Percentiles rank a stretch among this genome's conserved stretches.
phyloP scores from a whole-genome alignment of 2,797 vertebrate genomes.

The Psittacula derbiana region DNA sequence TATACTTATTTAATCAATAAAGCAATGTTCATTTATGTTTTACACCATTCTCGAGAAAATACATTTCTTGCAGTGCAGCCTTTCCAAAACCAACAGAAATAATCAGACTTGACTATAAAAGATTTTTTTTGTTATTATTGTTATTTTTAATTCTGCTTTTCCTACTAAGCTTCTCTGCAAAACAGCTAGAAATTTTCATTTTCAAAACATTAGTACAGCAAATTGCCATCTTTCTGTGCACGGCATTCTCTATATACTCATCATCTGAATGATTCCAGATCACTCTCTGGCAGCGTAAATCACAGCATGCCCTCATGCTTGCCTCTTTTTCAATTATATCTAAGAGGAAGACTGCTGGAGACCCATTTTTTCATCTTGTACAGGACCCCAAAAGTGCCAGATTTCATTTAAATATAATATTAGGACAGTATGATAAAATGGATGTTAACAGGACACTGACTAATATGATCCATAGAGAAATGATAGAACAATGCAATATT shows the following conservation, averaged over 20 bases:
- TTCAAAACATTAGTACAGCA: constrained; percentile 73
- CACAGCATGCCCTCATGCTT: constrained; percentile 69
- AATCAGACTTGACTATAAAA: constrained; percentile 34
- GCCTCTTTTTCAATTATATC: constrained; percentile 78
- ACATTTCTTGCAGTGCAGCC: neutral
- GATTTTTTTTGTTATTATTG: neutral
- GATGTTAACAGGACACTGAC: constrained; percentile 67
- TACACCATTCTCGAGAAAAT: neutral
- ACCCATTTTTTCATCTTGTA: constrained; percentile 65
- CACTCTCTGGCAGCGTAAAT: constrained; percentile 65
- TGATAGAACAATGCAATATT: constrained; percentile 13
- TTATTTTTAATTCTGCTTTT: constrained; percentile 30
- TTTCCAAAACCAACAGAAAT: constrained; percentile 42
- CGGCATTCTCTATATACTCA: constrained; percentile 70
- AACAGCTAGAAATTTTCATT: constrained; percentile 75
- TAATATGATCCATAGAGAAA: constrained; percentile 44
- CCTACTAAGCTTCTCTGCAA: constrained; percentile 61
- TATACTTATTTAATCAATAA: neutral
- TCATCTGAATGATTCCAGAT: constrained; percentile 75
- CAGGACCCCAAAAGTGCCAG: constrained; percentile 68
- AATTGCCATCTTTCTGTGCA: constrained; percentile 74
- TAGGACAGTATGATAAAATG: constrained; percentile 62
- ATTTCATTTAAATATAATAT: constrained; percentile 72
- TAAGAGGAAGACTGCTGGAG: constrained; percentile 74
- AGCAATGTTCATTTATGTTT: neutral